Conservation (phyloP, 2,888 invertebrate species). For the Conchocele bisecta region DNA sequence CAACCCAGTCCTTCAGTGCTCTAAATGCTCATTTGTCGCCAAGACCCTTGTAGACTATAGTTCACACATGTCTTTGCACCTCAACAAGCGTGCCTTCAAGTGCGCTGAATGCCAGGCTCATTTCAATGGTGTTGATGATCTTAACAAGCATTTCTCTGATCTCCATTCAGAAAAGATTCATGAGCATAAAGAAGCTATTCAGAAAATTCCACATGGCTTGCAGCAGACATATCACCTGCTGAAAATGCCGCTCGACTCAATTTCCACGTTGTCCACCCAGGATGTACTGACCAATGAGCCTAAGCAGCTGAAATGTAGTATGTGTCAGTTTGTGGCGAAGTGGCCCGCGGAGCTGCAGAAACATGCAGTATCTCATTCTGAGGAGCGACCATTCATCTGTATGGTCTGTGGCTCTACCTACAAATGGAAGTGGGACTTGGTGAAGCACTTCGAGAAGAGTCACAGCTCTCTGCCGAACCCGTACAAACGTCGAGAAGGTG, state of each 20-base stretch:
- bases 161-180: conserved; percentile 74
- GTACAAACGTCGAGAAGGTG: conserved; percentile 76
- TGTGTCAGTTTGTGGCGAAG: conserved; percentile 80
- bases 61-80: conserved; percentile 75
- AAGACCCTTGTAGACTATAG: conserved; percentile 75
- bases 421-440: conserved; percentile 82
- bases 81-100: conserved; percentile 74
- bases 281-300: conserved; percentile 65
- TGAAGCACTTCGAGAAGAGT: conserved; percentile 81
- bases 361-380: conserved; percentile 81
- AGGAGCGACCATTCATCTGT: conserved; percentile 79
- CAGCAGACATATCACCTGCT: conserved; percentile 78
- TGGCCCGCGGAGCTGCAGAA: conserved; percentile 81
- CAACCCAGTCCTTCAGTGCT: conserved; percentile 67
- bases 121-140: conserved; percentile 76
- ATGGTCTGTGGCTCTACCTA: conserved; percentile 81
- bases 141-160: conserved; percentile 80
- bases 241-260: conserved; percentile 75
- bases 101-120: conserved; percentile 80
- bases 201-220: conserved; percentile 77
- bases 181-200: conserved; percentile 76
- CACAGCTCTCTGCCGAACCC: conserved; percentile 80
- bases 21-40: conserved; percentile 74
- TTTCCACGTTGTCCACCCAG: conserved; percentile 68
- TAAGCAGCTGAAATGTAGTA: conserved; percentile 79